Evolutionary conservation across 2,113 vertebrate genomes (phyloP), one percentile per base, ranked within the genome.

Genomic region (Malurus melanocephalus): DNA sequence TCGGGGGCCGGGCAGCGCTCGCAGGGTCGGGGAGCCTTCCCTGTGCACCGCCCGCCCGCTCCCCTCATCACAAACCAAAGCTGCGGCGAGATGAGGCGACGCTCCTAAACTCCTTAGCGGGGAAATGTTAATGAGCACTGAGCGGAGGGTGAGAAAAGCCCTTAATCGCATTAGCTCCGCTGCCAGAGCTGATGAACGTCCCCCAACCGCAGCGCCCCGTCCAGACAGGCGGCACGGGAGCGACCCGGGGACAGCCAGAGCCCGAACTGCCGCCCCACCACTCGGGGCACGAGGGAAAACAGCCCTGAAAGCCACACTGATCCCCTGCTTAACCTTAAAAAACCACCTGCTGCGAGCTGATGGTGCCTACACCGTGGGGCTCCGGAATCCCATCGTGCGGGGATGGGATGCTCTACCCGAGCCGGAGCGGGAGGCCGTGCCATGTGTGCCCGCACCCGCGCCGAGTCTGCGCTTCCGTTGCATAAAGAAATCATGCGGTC

Each of bases 381-480:
- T n/a, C 33, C 13, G 72, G 52, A 80, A 56, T 64, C 2, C 5
- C 5, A 0, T 26, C 23, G 55, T 21, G 2, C 23, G 1, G 2
- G 64, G 16, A 10, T 6, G 57, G 40, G 40, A 65, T 17, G 55
- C 16, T 53, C 35, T 4, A 4, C 18, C 7, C 6, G 22, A 46
- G 27, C 38, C 11, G 52, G 49, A 73, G 66, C 27, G 2, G 57
- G 69, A 60, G 13, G 43, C 52, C 13, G 5, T 9, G 56, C 75
- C 82, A 2, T 0, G 2, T 6, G 56, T 62, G 65, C 45, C 45
- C 3, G 0, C 4, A 6, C 13, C 53, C 10, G 17, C 4, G 0
- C 5, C 11, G 27, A 30, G 33, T 26, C 84, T 57, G 52, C 28
- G 55, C 60, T 66, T 35, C 2, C 3, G 5, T 27, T 46, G 75